phyloP scores from a whole-genome alignment of 2,113 vertebrate genomes.

The Macrotis lagotis region DNA sequence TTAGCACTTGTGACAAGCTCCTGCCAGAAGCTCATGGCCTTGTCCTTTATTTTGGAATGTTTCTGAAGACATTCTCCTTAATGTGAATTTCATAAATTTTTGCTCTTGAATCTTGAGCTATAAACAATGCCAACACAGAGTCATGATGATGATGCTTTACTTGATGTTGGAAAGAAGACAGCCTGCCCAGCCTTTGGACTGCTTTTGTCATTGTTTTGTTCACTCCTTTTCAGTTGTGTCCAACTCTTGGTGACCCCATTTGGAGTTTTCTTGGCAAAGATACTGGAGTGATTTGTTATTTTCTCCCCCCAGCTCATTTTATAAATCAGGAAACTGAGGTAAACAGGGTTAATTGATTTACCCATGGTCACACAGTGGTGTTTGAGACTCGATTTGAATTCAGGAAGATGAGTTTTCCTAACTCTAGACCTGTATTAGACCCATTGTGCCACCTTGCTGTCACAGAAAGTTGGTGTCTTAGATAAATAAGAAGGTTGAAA shows the following conservation, averaged over 20 bases:
- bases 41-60: not conserved
- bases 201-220: not conserved
- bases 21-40: not conserved
- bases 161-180: not conserved
- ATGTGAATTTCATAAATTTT: not conserved
- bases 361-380: too few species aligned
- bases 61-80: not conserved
- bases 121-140: not conserved
- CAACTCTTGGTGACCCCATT: not conserved
- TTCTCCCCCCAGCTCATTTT: not conserved
- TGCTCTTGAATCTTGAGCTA: not conserved
- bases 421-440: too few species aligned
- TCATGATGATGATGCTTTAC: not conserved
- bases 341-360: too few species aligned
- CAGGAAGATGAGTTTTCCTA: too few species aligned
- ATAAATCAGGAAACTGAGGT: not conserved
- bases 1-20: not conserved
- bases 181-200: not conserved
- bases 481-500: not conserved
- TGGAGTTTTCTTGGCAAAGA: not conserved
- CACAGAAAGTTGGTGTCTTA: not conserved
- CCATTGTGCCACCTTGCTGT: too few species aligned
- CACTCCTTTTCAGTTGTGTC: not conserved
- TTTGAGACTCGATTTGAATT: too few species aligned
- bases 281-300: not conserved